Base-by-base conservation (phyloP, 2,113 vertebrate genomes). In the Montifringilla adamsi region DNA sequence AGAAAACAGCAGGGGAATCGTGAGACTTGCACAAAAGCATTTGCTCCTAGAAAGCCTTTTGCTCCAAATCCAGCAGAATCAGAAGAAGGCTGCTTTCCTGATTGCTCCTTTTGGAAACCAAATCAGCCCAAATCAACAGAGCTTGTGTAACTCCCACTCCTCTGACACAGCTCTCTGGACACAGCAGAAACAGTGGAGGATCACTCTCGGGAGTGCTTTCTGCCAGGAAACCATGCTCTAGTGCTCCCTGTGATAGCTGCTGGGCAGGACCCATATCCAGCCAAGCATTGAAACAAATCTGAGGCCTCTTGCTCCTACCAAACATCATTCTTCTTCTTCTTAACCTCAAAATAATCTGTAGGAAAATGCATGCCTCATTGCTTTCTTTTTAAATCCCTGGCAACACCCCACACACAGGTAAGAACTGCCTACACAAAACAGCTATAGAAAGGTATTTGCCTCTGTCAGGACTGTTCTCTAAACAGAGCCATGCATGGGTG, bases 171-270 rank as follows among this genome's bases (percentile, higher is more conserved):
- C 19, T 66, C 30, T 43, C 47, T 68, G 53, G 14, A 39, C 44
- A 35, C 21, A 63, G 44, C 58, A 87, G 63, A 53, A 87, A 24
- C 13, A 7, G 1, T 5, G 19, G 13, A 72, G 21, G 31, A 43
- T 52, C 46, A 41, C n/a, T 28, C n/a, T 53, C n/a, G 39, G 7
- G 43, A 53, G n/a, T 19, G n/a, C 21, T 37, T 63, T 60, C 50
- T 83, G 52, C 30, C 52, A 56, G 56, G 55, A 76, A 89, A 23
- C 15, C 15, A 5, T 33, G 9, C 39, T 82, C 56, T 21, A 59
- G 50, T 33, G 52, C 12, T 47, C 17, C 56, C 70, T 56, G 30
- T 2, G 6, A 35, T 7, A 0, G 0, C 35, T 55, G 31, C 33
- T 30, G 58, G 28, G 23, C 67, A 67, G 60, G 52, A 67, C 49